Conservation (phyloP, 2,888 invertebrate genomes). For the Drosophila eohydei region DNA sequence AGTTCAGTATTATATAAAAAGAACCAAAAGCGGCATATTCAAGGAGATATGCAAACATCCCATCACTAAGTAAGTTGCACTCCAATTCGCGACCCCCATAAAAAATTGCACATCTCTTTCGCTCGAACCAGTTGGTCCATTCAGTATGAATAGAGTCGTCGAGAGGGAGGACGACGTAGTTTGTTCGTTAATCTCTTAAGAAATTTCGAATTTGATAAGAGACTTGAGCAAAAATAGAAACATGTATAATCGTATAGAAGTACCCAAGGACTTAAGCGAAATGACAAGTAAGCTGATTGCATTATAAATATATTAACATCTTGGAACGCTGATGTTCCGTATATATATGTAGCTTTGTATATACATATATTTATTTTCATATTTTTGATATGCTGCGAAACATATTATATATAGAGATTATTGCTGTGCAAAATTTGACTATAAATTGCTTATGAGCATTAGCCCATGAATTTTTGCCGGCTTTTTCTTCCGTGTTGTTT, state of each 20-base stretch:
- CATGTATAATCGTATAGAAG: slow-evolving; percentile 43
- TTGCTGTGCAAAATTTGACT: neutral
- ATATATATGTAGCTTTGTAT: neutral
- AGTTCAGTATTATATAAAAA: neutral
- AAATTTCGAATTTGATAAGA: neutral
- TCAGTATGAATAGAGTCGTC: neutral
- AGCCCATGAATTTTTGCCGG: neutral
- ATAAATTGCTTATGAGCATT: neutral
- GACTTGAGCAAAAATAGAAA: neutral
- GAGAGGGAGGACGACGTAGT: neutral
- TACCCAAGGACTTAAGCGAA: neutral
- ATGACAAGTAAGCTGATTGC: slow-evolving; percentile 12
- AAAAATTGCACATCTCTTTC: slow-evolving; percentile 27
- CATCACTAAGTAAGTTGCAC: neutral
- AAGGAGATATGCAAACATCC: neutral
- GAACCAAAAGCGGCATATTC: neutral
- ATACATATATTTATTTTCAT: neutral
- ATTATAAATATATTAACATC: neutral
- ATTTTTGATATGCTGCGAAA: neutral
- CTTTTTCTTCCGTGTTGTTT: neutral
- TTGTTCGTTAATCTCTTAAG: neutral
- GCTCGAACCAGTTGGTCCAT: slow-evolving; percentile 14
- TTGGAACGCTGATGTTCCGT: neutral
- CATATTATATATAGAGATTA: neutral
- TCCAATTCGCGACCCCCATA: slow-evolving; percentile 6